Base-by-base conservation (phyloP, 2,888 invertebrate species). In the Amphipoea oculea region DNA sequence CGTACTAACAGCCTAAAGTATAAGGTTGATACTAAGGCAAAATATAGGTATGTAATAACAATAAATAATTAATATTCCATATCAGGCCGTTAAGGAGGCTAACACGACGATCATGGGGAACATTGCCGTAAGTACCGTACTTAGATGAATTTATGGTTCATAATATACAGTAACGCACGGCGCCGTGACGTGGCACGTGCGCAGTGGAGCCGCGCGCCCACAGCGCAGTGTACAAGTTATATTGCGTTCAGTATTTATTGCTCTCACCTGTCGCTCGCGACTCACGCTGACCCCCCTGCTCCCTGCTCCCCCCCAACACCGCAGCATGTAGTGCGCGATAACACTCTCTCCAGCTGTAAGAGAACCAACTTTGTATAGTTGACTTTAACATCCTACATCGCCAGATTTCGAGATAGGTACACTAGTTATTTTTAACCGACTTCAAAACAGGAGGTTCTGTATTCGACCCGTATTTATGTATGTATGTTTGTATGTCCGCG, bases 211-310 rank as follows among this genome's bases (percentile, higher is more conserved):
- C 72, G 72, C 63, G 74, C 74, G 29, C 65, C 11, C 62, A 71
- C 63, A 71, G 79, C 86, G 89, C 89, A 85, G 82, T 86, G 89
- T 89, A 83, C 90, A 92, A 91, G 81, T 92, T 92, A 90, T 90
- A 92, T 92, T 92, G 90, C 90, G 85, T 90, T 91, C 89, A 86
- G 87, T 92, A 92, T 92, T 92, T 92, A 92, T 92, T 89, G 91
- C 86, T 83, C 87, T 91, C 92, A 92, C 91, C 92, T 92, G 92
- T 91, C 92, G 90, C 79, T 86, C 84, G 70, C 69, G 48, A 48
- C 7, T 77, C 48, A 17, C 72, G 29, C 36, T 69, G 62, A 42
- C 40, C 54, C 68, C 57, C 20, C n/a, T 17, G 4, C 60, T 48
- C 29, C 42, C 23, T 29, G 29, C 20, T 12, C 12, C 6, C 17